phyloP scores from a whole-genome alignment of 2,888 invertebrate species.

The Eumerus sabulonum region DNA sequence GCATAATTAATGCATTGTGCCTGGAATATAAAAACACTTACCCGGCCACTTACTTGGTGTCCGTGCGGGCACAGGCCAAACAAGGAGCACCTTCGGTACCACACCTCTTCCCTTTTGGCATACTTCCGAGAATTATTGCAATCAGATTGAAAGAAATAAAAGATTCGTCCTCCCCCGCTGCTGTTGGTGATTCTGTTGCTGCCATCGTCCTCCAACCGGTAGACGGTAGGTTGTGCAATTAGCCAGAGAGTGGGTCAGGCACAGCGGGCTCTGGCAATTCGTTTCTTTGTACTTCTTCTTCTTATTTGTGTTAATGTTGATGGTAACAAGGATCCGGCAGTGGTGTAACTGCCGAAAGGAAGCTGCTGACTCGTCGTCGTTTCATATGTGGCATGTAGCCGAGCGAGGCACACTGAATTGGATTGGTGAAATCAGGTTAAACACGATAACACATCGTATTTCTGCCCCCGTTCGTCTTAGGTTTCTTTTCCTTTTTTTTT shows the following conservation, averaged over 20 bases:
- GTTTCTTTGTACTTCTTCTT: background rate
- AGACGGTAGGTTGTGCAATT: too few species aligned
- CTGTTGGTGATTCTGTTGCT: constrained; percentile 1
- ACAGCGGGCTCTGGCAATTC: constrained; percentile 12
- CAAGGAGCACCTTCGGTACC: constrained; percentile 20
- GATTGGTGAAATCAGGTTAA: constrained; percentile 62
- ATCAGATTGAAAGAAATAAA: constrained; percentile 47
- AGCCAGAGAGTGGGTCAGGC: constrained; percentile 27
- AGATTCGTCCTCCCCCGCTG: constrained; percentile 27
- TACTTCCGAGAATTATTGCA: constrained; percentile 58
- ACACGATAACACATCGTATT: constrained; percentile 39
- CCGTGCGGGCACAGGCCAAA: background rate
- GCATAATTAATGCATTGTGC: constrained; percentile 47
- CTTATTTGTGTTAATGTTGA: constrained; percentile 2
- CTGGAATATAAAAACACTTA: constrained; percentile 39
- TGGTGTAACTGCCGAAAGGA: constrained; percentile 44
- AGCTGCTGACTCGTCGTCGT: constrained; percentile 3
- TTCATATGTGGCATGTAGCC: background rate
- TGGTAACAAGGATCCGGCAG: constrained; percentile 47
- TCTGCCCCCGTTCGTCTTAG: too few species aligned
- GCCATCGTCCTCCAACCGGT: background rate
- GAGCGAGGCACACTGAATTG: constrained; percentile 16
- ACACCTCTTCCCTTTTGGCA: constrained; percentile 51
- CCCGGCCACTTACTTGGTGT: background rate
- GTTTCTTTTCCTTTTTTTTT: background rate